Conservation (phyloP, 1,140 invertebrate genomes). For the Microplitis demolitor region DNA sequence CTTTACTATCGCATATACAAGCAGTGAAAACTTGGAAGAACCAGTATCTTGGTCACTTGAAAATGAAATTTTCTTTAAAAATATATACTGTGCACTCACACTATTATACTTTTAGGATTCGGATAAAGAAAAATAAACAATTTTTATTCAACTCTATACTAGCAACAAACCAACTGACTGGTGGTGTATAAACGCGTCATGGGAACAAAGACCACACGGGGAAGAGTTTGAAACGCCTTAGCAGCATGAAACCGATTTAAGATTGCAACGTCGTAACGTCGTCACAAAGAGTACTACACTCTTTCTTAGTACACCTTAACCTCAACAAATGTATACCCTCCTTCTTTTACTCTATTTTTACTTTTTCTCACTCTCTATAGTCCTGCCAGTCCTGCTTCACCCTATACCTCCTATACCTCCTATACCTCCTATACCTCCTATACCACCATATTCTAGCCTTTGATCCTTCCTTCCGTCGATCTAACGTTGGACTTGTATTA, state of each 20-base stretch:
- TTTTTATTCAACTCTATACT: too few relatives aligned
- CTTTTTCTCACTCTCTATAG: neutral
- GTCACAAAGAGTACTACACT: conserved; percentile 11
- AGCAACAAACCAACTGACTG: neutral
- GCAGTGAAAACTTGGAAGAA: neutral
- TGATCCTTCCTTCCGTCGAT: neutral
- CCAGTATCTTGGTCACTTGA: neutral
- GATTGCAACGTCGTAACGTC: conserved; percentile 3
- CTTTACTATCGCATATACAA: too few relatives aligned
- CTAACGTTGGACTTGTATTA: too few relatives aligned
- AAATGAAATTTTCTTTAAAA: neutral
- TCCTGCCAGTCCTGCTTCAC: neutral
- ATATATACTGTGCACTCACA: neutral
- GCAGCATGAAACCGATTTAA: conserved; percentile 13
- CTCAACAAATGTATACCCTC: conserved; percentile 2
- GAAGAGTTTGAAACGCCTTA: neutral
- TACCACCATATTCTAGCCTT: too few relatives aligned
- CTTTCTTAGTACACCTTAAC: neutral
- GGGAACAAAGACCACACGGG: neutral
- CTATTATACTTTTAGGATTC: neutral
- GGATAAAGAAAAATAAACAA: neutral
- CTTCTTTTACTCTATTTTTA: neutral
- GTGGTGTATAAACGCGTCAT: neutral
- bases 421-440: neutral
- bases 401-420: neutral